Base-by-base conservation (phyloP, 2,797 vertebrate genomes). In the Paguma larvata region DNA sequence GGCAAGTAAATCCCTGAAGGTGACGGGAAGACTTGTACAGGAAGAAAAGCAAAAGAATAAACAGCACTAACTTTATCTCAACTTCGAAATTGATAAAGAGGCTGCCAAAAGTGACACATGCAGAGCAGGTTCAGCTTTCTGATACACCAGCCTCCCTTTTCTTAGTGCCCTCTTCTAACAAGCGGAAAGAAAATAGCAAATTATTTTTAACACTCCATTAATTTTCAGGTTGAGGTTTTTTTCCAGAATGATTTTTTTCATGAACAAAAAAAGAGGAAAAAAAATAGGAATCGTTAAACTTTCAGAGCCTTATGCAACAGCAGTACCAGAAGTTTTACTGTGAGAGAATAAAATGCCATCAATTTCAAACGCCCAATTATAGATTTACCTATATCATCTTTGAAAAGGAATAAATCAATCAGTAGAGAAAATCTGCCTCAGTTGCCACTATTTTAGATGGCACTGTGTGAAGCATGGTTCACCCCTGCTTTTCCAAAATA, bases 241-340 rank as follows among this genome's bases (percentile, higher is more conserved):
- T 97, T 92, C 48, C 83, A 96, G 86, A 96, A 97, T 68, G 88
- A 95, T 98, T 97, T 97, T 96, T 98, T 98, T 94, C 93, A 97
- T 98, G 97, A 97, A 94, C 83, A 97, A 98, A 98, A 97, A 97
- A 97, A 83, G 56, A 85, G 25, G 34, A 56, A 34, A 97, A 97
- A 98, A 98, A 98, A 95, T 91, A 96, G 95, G 96, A 98, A 96
- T 96, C 96, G 85, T 96, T 98, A 68, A 98, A 98, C 95, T 98
- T 98, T 98, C 97, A 97, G 72, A 97, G 93, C 93, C 41, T 97
- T 98, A 97, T 16, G 77, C 91, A 98, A 97, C 88, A 97, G 97
- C 72, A 96, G 73, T 90, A 80, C 44, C 93, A 41, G 88, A 98
- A 97, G 97, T 59, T 88, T 95, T 95, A 97, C 89, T 96, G 95